Conservation (phyloP, 2,113 vertebrate genomes). For the Hippocampus comes region DNA sequence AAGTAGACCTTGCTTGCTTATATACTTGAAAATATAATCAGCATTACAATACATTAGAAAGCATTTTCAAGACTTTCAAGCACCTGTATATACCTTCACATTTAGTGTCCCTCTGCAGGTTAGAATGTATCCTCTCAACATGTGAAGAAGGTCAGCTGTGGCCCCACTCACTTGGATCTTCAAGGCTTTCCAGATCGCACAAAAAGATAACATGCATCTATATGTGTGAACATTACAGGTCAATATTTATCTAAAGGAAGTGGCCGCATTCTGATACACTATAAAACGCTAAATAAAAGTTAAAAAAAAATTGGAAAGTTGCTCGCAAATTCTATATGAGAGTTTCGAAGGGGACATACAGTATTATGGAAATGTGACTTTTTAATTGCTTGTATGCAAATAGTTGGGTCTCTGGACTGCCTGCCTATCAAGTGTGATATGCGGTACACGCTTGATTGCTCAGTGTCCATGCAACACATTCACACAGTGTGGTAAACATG, state of each 20-base stretch:
- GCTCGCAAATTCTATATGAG: neutral
- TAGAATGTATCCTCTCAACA: slow-evolving; percentile 68
- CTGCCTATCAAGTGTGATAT: too few species aligned
- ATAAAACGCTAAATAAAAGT: neutral
- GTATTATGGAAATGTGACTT: too few species aligned
- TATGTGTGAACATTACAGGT: neutral
- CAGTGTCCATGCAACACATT: too few species aligned
- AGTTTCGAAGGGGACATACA: neutral
- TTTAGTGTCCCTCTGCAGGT: slow-evolving; percentile 69
- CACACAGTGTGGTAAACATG: too few species aligned
- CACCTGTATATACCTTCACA: slow-evolving; percentile 67
- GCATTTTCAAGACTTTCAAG: neutral
- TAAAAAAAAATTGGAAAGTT: neutral
- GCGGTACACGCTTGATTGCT: too few species aligned
- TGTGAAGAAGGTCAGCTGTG: slow-evolving; percentile 69
- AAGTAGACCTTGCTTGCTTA: too few species aligned
- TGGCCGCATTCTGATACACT: neutral
- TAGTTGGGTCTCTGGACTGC: too few species aligned
- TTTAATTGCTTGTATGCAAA: too few species aligned
- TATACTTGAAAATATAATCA: too few species aligned
- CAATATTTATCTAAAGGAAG: neutral
- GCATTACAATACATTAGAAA: too few species aligned
- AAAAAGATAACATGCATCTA: neutral
- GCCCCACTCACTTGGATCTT: slow-evolving; percentile 76
- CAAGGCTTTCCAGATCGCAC: slow-evolving; percentile 52